Evolutionary conservation across 2,888 invertebrate genomes (phyloP).

Genomic region (Phyllotreta striolata): DNA sequence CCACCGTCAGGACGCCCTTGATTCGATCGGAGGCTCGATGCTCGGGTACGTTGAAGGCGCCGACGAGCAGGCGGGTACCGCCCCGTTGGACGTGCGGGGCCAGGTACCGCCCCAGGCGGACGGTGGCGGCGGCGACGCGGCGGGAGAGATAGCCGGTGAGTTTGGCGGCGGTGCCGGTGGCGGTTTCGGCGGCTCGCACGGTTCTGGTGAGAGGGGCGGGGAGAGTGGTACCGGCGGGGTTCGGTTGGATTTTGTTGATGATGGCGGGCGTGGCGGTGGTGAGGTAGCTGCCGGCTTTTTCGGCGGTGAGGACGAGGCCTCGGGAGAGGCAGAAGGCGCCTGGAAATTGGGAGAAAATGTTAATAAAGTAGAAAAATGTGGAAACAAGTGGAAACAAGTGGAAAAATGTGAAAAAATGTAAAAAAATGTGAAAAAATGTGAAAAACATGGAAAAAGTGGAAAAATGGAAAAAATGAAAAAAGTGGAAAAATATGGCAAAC

Average conservation of each 20-base stretch:
- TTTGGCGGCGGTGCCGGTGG: conserved; percentile 72
- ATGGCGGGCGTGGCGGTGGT: conserved; percentile 69
- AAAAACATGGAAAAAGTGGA: no score
- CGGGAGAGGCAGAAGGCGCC: conserved; percentile 74
- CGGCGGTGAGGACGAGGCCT: conserved; percentile 72
- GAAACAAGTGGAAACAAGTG: not conserved
- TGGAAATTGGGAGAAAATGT: conserved; percentile 44
- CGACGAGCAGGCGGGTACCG: conserved; percentile 68
- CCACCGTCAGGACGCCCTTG: conserved; percentile 70
- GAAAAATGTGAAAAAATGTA: not conserved
- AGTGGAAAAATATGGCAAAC: no score
- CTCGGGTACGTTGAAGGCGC: conserved; percentile 65
- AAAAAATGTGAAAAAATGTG: not conserved
- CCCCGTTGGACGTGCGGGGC: conserved; percentile 75
- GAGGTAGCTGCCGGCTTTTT: conserved; percentile 69
- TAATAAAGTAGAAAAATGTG: no score
- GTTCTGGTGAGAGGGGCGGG: conserved; percentile 67
- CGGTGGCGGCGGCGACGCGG: conserved; percentile 74
- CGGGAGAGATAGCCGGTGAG: conserved; percentile 76
- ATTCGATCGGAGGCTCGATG: conserved; percentile 66
- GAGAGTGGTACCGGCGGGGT: conserved; percentile 60
- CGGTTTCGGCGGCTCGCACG: conserved; percentile 70
- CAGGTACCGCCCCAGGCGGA: conserved; percentile 70
- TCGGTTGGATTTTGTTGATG: conserved; percentile 64
- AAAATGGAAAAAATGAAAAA: no score